These are phyloP conservation scores for Aptenodytes forsteri DNA, from an alignment of 2,113 vertebrate species.

Conservation along the genomic window DNA sequence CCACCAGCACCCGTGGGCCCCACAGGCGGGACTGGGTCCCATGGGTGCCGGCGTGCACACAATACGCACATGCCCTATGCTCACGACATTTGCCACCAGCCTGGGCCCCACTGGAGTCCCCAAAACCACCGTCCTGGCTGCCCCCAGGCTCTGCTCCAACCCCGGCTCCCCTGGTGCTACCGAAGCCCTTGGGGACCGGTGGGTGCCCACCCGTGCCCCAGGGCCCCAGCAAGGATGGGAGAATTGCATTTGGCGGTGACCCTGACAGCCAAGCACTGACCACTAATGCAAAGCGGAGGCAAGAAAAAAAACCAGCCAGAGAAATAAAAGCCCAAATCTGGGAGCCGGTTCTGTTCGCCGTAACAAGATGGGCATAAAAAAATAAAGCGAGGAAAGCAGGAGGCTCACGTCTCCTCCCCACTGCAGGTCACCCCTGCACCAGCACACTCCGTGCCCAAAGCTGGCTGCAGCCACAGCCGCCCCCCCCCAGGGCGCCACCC, in stretches of 20 bases:
- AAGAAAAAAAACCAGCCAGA: background rate
- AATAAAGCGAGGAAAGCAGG: accelerated
- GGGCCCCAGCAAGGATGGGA: background rate
- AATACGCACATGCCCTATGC: accelerated
- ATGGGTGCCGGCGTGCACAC: accelerated
- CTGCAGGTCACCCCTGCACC: background rate
- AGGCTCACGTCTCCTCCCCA: accelerated
- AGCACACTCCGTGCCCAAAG: background rate
- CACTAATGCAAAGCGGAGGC: background rate
- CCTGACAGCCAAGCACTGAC: accelerated
- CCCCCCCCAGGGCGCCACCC: too few relatives aligned
- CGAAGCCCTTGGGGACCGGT: background rate
- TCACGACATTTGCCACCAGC: background rate
- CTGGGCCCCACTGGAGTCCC: background rate
- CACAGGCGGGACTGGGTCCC: background rate
- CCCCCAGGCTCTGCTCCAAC: background rate
- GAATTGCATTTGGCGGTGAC: accelerated
- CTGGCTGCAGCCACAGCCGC: too few relatives aligned
- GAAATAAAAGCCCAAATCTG: background rate
- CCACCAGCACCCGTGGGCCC: background rate
- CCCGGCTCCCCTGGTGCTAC: background rate
- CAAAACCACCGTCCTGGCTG: accelerated
- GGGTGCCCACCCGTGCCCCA: background rate
- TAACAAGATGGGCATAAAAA: background rate
- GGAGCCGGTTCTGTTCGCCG: accelerated